phyloP scores from a whole-genome alignment of 1,140 invertebrate species.

The Aphis gossypii region DNA sequence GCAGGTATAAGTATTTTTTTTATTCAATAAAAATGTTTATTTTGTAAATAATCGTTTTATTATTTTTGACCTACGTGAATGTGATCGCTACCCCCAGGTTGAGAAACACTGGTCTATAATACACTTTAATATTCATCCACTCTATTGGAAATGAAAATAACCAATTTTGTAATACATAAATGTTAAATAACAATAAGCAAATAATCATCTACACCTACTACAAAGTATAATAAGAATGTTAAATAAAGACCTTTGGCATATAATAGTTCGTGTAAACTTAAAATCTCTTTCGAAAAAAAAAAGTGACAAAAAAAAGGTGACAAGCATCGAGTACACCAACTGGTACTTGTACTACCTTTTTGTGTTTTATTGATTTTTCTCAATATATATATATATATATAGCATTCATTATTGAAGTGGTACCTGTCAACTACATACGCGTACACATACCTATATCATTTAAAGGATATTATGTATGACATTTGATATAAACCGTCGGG shows the following conservation, averaged over 20 bases:
- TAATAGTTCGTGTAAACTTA: neutral
- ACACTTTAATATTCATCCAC: neutral
- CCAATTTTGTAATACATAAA: neutral
- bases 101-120: neutral
- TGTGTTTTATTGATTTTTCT: neutral
- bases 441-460: neutral
- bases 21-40: too few species aligned
- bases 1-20: too few species aligned
- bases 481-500: neutral
- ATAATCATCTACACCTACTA: neutral
- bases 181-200: neutral
- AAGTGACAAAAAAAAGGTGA: conserved; percentile 13
- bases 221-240: conserved; percentile 3
- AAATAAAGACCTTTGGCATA: conserved; percentile 1
- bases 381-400: neutral
- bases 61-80: too few species aligned
- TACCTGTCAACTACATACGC: neutral
- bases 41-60: too few species aligned
- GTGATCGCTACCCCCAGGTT: too few species aligned
- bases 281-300: neutral
- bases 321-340: conserved; percentile 6
- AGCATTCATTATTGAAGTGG: neutral
- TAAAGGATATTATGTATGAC: neutral
- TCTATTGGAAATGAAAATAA: neutral
- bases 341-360: neutral